Evolutionary conservation across 2,797 vertebrate species (phyloP).

Genomic region (Bucorvus abyssinicus): DNA sequence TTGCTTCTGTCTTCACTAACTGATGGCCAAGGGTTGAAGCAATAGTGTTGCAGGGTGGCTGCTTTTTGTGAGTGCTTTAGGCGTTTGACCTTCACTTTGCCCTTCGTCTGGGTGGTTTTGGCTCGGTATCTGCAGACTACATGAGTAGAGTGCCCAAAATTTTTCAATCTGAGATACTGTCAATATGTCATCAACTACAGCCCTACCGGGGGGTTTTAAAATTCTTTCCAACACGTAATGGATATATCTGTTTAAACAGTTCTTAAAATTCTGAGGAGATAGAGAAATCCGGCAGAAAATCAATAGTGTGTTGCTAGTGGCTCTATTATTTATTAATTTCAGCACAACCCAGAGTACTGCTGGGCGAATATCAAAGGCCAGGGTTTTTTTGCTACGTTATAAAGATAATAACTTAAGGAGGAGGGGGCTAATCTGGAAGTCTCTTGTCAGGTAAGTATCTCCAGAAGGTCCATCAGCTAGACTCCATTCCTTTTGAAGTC

Average conservation of each 20-base stretch:
- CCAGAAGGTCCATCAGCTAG: neutral
- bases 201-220: constrained; percentile 46
- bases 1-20: constrained; percentile 19
- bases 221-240: constrained; percentile 60
- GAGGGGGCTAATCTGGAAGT: neutral
- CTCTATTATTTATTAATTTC: constrained; percentile 67
- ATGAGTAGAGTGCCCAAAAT: neutral
- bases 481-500: neutral
- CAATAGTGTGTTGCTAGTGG: constrained; percentile 42
- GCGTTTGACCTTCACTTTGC: constrained; percentile 42
- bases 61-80: neutral
- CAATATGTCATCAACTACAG: constrained; percentile 51
- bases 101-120: constrained; percentile 1
- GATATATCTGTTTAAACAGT: constrained; percentile 59
- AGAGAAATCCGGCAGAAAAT: constrained; percentile 60
- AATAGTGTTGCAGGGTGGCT: neutral
- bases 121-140: neutral
- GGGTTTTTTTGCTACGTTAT: neutral
- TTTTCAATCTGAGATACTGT: constrained; percentile 45
- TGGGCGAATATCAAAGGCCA: constrained; percentile 13
- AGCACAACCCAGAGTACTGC: neutral
- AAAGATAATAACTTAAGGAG: neutral
- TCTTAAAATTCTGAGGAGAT: constrained; percentile 59
- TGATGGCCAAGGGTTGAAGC: constrained; percentile 18
- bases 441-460: neutral